Percentiles rank a stretch among this genome's conserved stretches.
These are phyloP conservation scores for Pterois miles DNA, from an alignment of 2,797 vertebrate species.

Conservation along the genomic window DNA sequence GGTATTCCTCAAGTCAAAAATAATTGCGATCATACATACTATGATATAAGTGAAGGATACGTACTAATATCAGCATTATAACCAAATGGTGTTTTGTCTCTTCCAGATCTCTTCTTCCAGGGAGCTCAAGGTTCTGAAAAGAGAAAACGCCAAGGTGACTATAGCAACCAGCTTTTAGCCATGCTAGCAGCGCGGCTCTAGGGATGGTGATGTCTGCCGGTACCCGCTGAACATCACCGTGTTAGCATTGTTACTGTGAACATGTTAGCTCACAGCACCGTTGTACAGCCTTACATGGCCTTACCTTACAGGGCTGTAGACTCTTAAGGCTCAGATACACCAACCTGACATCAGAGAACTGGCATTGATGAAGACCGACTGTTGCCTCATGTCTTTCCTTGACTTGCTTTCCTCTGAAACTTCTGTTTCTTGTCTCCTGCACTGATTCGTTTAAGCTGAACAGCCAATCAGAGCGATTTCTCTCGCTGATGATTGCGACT, in stretches of 20 bases:
- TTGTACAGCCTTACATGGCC: background rate
- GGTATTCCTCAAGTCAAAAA: background rate
- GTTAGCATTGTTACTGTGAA: background rate
- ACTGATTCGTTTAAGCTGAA: no score
- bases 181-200: background rate
- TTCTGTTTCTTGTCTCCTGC: no score
- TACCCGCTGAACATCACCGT: background rate
- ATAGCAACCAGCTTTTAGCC: background rate
- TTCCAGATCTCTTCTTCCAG: conserved; percentile 56
- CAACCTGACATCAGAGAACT: no score
- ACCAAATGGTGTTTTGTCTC: background rate
- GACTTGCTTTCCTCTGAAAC: no score
- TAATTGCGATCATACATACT: background rate
- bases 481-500: no score
- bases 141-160: conserved; percentile 70
- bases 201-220: background rate
- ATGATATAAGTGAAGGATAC: background rate
- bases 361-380: no score
- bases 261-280: background rate
- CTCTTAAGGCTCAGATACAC: background rate
- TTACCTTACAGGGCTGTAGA: background rate
- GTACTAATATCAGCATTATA: background rate
- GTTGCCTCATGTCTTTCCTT: no score
- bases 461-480: no score
- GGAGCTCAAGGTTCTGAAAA: conserved; percentile 51